These are phyloP conservation scores for Chunga burmeisteri DNA, from an alignment of 2,113 vertebrate genomes.

Conservation along the genomic window DNA sequence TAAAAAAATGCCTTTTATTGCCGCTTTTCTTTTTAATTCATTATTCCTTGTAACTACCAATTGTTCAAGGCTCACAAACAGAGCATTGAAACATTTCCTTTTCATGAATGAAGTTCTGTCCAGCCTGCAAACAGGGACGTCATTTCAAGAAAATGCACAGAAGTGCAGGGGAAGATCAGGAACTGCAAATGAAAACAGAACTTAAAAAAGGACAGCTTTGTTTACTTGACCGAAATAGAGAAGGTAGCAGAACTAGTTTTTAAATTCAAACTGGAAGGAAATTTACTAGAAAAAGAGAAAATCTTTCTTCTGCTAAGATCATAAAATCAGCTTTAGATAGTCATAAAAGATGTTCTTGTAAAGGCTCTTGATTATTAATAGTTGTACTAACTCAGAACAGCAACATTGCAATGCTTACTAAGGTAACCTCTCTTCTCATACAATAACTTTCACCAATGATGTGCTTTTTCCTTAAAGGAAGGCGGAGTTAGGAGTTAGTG, in stretches of 20 bases:
- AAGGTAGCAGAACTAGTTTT: not conserved
- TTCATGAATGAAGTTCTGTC: conserved; percentile 62
- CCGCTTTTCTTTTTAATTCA: not conserved
- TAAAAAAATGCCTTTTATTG: not conserved
- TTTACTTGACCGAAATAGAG: not conserved
- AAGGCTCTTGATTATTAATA: not conserved
- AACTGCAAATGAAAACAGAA: not conserved
- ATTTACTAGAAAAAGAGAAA: not conserved
- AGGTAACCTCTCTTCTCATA: not conserved
- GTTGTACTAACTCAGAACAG: not conserved
- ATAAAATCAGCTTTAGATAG: not conserved
- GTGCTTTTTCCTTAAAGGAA: conserved; percentile 12
- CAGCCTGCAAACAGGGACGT: conserved; percentile 1
- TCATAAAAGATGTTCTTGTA: not conserved
- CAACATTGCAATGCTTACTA: not conserved
- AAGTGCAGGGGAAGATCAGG: not conserved
- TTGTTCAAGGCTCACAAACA: conserved; percentile 57
- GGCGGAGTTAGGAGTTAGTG: conserved; percentile 36
- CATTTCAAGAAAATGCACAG: not conserved
- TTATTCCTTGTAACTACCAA: not conserved
- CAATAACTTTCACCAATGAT: conserved; percentile 29
- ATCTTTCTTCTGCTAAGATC: not conserved
- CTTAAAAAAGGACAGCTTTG: not conserved
- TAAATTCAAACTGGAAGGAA: not conserved
- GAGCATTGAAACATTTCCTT: conserved; percentile 60